These are phyloP conservation scores for Numenius arquata DNA, from an alignment of 2,113 vertebrate species.

Conservation along the genomic window DNA sequence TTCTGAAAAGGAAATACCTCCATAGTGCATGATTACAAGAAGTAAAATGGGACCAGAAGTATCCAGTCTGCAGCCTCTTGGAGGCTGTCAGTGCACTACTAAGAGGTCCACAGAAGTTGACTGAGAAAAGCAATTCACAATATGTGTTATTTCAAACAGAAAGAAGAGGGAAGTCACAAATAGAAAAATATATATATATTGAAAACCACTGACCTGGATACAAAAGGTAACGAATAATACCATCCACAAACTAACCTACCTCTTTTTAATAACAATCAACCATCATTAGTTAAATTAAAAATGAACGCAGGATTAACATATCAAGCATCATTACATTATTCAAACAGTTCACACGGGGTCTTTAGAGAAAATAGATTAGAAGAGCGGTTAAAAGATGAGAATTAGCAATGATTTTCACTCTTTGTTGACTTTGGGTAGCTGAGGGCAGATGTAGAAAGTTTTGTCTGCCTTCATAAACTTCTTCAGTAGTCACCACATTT, in stretches of 20 bases:
- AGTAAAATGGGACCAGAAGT: background rate
- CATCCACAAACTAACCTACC: background rate
- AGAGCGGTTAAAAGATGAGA: background rate
- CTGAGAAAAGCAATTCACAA: background rate
- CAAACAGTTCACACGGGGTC: background rate
- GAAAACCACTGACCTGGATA: background rate
- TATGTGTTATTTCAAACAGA: background rate
- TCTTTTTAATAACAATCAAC: slow-evolving; percentile 24
- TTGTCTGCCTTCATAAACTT: background rate
- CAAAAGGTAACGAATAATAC: background rate
- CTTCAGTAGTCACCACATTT: background rate
- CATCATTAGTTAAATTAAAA: slow-evolving; percentile 40
- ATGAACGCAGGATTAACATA: slow-evolving; percentile 30
- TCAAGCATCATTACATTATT: background rate
- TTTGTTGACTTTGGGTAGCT: background rate
- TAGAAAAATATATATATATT: background rate
- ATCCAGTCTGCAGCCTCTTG: background rate
- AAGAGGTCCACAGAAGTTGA: background rate
- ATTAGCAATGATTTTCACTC: background rate
- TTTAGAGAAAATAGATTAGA: background rate
- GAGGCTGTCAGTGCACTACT: background rate
- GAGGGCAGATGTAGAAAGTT: background rate
- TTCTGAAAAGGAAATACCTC: background rate
- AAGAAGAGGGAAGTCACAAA: background rate
- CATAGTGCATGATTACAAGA: background rate